These are phyloP conservation scores for Dicrurus megarhynchus DNA, from an alignment of 2,113 vertebrate species.

Conservation along the genomic window DNA sequence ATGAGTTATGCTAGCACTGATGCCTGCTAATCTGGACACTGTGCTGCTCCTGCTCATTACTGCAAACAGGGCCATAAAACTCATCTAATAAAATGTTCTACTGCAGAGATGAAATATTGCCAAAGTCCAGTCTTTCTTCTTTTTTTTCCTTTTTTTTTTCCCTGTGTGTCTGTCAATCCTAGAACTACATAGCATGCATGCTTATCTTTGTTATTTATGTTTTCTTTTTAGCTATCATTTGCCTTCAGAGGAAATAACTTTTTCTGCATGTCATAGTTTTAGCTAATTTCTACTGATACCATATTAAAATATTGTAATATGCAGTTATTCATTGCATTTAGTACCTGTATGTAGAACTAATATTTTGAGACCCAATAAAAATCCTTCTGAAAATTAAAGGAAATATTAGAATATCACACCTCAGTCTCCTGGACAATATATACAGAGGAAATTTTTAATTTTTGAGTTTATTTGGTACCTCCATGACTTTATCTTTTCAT, in stretches of 20 bases:
- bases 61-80: constrained; percentile 9
- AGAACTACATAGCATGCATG: neutral
- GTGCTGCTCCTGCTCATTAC: constrained; percentile 4
- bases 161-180: neutral
- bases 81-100: neutral
- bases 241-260: neutral
- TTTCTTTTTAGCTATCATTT: neutral
- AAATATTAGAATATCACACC: neutral
- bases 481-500: neutral
- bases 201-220: neutral
- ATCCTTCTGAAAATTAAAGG: neutral
- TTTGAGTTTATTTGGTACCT: neutral
- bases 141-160: neutral
- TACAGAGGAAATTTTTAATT: neutral
- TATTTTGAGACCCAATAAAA: neutral
- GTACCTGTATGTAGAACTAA: neutral
- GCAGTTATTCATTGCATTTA: neutral
- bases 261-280: neutral
- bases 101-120: neutral
- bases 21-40: neutral
- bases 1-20: neutral
- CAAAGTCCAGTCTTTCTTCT: neutral
- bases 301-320: neutral
- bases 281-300: neutral
- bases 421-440: neutral